Conservation (phyloP, 2,113 vertebrate genomes). For the Cinclus cinclus region DNA sequence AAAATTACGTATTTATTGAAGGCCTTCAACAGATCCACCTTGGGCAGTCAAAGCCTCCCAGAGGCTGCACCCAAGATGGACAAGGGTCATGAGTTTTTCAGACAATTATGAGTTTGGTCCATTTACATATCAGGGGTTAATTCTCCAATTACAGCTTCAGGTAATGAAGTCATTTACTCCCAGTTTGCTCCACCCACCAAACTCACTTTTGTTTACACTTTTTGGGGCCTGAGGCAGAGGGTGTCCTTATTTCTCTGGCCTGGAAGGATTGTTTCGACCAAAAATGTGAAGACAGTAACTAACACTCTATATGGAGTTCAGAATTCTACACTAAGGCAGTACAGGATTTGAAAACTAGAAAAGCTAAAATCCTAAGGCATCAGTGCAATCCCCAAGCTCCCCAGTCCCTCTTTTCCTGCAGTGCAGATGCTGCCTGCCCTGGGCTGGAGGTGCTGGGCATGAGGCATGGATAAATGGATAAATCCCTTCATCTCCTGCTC, state of each 20-base stretch:
- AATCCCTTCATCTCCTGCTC: neutral
- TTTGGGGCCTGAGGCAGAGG: neutral
- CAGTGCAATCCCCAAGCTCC: neutral
- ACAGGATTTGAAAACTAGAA: neutral
- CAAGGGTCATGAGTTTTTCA: neutral
- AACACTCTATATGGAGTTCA: neutral
- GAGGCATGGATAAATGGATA: neutral
- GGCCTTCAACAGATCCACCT: no score
- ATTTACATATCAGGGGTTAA: neutral
- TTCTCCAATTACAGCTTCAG: neutral
- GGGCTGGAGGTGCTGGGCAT: neutral
- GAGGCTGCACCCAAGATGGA: no score
- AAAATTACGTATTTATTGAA: neutral
- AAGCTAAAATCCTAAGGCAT: neutral
- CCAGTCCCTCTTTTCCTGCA: neutral
- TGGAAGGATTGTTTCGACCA: neutral
- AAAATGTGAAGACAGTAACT: neutral
- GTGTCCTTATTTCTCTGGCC: neutral
- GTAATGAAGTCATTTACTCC: neutral
- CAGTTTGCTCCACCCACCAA: neutral
- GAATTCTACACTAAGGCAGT: neutral
- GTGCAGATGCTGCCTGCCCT: neutral
- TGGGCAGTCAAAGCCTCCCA: no score
- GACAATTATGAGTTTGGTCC: neutral
- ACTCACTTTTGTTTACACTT: neutral